Base-by-base conservation (phyloP, 2,888 invertebrate species). In the Steromphala cineraria region DNA sequence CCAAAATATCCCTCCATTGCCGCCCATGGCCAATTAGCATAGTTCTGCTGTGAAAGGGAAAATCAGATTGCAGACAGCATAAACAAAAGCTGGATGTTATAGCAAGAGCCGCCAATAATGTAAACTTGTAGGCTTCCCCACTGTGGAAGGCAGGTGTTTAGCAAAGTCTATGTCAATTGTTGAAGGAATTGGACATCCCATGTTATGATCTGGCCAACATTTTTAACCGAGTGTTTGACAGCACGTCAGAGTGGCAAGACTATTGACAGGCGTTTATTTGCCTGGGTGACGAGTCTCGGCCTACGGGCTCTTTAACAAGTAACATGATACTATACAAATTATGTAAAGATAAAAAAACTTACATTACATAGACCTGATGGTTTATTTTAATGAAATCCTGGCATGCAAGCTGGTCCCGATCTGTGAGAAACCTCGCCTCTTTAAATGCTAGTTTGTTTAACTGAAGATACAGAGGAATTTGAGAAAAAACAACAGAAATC, bases 11-110 rank as follows among this genome's bases (percentile, higher is more conserved):
- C 52, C 17, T 46, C 40, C 36, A 40, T 78, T 46, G 19, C 62
- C 53, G 62, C 78, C 78, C 28, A 31, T 36, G 67, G 78, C 62
- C 67, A 78, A 78, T 78, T 78, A 78, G 52, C 62, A 78, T 78
- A 78, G 62, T 78, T 67, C 52, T 52, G 78, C 46, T n/a, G 78
- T 46, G 62, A 78, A 78, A n/a, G 36, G 78, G 19, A n/a, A 52
- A 62, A 62, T 78, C 78, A 67, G 62, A 36, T 78, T 78, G 67
- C 78, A 40, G 52, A 24, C 40, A 78, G 67, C 62, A 78, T 78
- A 78, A 78, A 78, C 78, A 78, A 62, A 52, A 78, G 46, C 40
- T 52, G 46, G 71, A 71, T 71, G 71, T 71, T 71, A 71, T 71
- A 71, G 71, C 36, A 71, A 71, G 71, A 71, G 17, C 71, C 19